Percentiles rank a stretch among this genome's conserved stretches.
Evolutionary conservation across 2,888 invertebrate species (phyloP).

Genomic region (Furcula furcula): DNA sequence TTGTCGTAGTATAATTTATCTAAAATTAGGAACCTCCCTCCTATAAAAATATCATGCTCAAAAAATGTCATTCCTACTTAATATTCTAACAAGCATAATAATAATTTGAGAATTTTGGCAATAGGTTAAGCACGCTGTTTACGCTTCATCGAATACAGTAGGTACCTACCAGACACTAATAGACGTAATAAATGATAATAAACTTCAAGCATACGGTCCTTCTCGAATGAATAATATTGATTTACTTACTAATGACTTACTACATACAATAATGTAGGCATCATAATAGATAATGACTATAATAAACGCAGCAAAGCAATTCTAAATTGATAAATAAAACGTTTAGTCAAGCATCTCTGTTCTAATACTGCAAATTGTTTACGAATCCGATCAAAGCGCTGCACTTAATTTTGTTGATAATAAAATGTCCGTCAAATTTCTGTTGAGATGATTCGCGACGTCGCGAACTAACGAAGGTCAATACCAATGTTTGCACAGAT

Average conservation of each 20-base stretch:
- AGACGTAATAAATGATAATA: conserved; percentile 2
- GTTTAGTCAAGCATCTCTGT: not conserved
- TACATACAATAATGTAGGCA: not conserved
- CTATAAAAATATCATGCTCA: no score
- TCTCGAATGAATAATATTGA: conserved; percentile 14
- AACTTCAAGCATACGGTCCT: not conserved
- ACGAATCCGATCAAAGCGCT: conserved; percentile 18
- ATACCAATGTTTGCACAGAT: conserved; percentile 47
- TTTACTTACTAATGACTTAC: conserved; percentile 5
- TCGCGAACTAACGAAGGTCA: conserved; percentile 40
- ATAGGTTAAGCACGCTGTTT: no score
- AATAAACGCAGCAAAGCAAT: not conserved
- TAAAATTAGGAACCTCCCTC: no score
- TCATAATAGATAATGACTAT: not conserved
- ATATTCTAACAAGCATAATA: no score
- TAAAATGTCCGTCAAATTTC: conserved; percentile 17
- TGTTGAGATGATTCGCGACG: conserved; percentile 17
- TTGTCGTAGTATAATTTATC: no score
- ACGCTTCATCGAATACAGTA: no score
- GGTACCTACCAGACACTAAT: no score
- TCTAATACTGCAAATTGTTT: conserved; percentile 8
- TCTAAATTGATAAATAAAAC: not conserved
- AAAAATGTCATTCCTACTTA: no score
- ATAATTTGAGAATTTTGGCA: no score
- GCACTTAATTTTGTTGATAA: conserved; percentile 22